A percentile compares a stretch with the other conserved stretches of the same genome.
Evolutionary conservation across 2,797 vertebrate genomes (phyloP).

Genomic region (Lagocephalus sceleratus): DNA sequence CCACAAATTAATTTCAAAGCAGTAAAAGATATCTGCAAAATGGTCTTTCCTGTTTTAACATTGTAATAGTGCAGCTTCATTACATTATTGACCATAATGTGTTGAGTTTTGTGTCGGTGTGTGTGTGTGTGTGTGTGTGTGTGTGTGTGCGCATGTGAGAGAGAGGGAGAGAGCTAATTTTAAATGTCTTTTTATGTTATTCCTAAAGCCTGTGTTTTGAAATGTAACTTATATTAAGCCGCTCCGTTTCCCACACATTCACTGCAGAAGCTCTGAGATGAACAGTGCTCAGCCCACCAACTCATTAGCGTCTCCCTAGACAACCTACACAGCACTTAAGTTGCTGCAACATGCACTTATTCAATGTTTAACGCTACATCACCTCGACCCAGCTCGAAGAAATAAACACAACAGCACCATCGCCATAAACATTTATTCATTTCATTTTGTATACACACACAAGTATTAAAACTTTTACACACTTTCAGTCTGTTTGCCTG

Average conservation of each 20-base stretch:
- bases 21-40: conserved; percentile 10
- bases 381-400: conserved; percentile 3
- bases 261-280: conserved; percentile 6
- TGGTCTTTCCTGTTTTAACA: conserved; percentile 6
- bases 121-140: too few species aligned
- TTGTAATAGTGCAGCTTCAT: conserved; percentile 29
- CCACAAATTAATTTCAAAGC: conserved; percentile 31
- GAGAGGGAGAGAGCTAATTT: conserved; percentile 6
- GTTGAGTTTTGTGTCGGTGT: too few species aligned
- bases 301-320: conserved; percentile 15
- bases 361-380: conserved; percentile 5
- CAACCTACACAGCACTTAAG: conserved; percentile 13
- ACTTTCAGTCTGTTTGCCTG: conserved; percentile 41
- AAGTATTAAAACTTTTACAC: conserved; percentile 81
- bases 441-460: conserved; percentile 77
- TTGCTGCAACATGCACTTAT: conserved; percentile 10
- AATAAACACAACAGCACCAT: conserved; percentile 54
- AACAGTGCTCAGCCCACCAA: conserved; percentile 1
- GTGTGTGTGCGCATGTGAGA: too few species aligned
- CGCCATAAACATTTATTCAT: conserved; percentile 87
- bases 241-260: conserved; percentile 6
- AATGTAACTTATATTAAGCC: conserved; percentile 47
- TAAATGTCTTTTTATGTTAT: conserved; percentile 13
- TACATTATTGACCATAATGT: not conserved
- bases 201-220: conserved; percentile 25